phyloP scores from a whole-genome alignment of 2,797 vertebrate genomes.

The Thripadectes ignobilis region DNA sequence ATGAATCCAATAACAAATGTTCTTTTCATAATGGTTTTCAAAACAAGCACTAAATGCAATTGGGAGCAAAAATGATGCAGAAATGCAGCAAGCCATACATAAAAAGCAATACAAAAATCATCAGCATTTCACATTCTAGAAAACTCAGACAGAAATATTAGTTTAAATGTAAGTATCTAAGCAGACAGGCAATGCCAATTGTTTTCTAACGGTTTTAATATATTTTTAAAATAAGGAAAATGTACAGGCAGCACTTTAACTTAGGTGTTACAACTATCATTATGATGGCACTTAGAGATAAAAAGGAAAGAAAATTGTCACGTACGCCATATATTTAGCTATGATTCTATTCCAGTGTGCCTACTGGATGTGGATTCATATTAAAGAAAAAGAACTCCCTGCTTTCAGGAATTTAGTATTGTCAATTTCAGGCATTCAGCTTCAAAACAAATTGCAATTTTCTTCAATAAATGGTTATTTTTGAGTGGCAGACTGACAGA shows the following conservation, averaged over 20 bases:
- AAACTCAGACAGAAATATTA: conserved; percentile 19
- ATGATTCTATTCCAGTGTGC: conserved; percentile 11
- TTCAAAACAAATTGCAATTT: conserved; percentile 30
- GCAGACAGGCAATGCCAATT: conserved; percentile 19
- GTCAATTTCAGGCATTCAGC: background rate
- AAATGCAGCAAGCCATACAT: background rate
- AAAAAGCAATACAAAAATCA: conserved; percentile 20
- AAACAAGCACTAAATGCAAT: conserved; percentile 20
- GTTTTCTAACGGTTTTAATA: conserved; percentile 48
- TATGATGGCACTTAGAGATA: background rate
- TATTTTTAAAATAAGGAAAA: conserved; percentile 25
- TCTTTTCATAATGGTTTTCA: background rate
- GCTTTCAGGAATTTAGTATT: background rate
- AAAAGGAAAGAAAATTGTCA: conserved; percentile 30
- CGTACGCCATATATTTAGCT: background rate
- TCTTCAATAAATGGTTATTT: conserved; percentile 3
- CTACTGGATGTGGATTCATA: background rate
- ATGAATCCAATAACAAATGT: background rate
- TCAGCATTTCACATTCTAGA: background rate
- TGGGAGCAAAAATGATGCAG: background rate
- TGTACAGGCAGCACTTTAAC: background rate
- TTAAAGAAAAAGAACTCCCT: background rate
- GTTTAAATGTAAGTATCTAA: conserved; percentile 21
- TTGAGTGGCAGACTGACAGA: background rate
- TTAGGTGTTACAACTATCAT: background rate